Conservation (phyloP, 2,113 vertebrate species). For the Oncorhynchus masou region DNA sequence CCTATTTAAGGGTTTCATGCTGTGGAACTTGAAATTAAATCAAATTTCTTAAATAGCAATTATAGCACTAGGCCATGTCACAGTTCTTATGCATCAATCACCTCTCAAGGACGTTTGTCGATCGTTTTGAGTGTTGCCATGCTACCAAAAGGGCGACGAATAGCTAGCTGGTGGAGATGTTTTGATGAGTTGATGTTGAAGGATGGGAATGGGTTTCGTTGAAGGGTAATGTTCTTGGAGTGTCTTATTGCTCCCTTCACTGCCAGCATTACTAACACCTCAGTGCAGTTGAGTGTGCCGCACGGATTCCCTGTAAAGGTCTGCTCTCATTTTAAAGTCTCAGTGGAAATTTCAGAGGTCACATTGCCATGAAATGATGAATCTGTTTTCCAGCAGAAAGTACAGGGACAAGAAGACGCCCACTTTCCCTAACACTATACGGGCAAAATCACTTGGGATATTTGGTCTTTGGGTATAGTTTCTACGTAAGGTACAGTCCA, state of each 20-base stretch:
- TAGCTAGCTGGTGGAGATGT: constrained; percentile 2
- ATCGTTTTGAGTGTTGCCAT: constrained; percentile 29
- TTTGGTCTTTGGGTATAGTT: constrained; percentile 7
- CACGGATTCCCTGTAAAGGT: background rate
- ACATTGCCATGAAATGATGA: constrained; percentile 1
- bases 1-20: constrained; percentile 60
- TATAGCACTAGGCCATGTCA: constrained; percentile 55
- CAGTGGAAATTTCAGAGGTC: constrained; percentile 2
- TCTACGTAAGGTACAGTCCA: constrained; percentile 24
- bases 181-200: constrained; percentile 8
- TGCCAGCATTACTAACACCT: background rate
- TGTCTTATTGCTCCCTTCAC: background rate
- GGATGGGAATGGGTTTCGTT: constrained; percentile 1
- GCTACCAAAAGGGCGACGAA: background rate
- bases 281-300: background rate
- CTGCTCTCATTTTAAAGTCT: background rate
- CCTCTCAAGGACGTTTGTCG: constrained; percentile 43
- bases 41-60: constrained; percentile 47
- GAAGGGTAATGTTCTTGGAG: background rate
- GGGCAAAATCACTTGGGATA: background rate
- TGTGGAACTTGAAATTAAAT: constrained; percentile 49
- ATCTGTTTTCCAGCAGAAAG: background rate
- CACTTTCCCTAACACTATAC: background rate
- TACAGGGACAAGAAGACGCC: background rate
- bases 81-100: constrained; percentile 46